Conservation (phyloP, 1,140 invertebrate species). For the Oncopodura yosiiana region DNA sequence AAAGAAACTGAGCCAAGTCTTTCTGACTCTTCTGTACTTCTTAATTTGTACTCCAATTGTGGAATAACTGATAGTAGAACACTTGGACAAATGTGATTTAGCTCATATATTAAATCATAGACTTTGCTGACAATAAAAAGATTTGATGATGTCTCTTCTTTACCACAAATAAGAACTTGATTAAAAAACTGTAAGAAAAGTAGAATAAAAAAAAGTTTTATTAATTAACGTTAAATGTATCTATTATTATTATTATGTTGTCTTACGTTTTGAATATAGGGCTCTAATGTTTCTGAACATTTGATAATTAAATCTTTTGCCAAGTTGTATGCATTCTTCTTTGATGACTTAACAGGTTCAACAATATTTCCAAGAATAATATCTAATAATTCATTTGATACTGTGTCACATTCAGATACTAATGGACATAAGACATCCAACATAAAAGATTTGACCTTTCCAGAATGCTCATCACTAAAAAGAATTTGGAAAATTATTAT, state of each 20-base stretch:
- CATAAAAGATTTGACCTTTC: constrained; percentile 93
- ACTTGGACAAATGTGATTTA: constrained; percentile 85
- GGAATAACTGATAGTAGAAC: constrained; percentile 80
- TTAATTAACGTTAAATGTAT: neutral
- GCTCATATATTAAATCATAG: constrained; percentile 92
- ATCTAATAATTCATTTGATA: constrained; percentile 86
- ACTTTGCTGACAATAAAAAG: constrained; percentile 72
- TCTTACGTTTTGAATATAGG: constrained; percentile 81
- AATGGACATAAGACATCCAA: constrained; percentile 86
- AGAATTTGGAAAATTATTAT: no score
- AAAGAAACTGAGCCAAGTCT: constrained; percentile 74
- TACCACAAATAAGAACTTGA: constrained; percentile 82
- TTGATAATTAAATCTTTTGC: constrained; percentile 86
- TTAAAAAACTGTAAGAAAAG: constrained; percentile 74
- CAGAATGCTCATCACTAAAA: constrained; percentile 83
- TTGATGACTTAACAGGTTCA: constrained; percentile 85
- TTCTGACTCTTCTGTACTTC: constrained; percentile 77
- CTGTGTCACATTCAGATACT: constrained; percentile 88
- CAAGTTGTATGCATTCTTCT: constrained; percentile 78
- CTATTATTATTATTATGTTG: neutral
- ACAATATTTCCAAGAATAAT: constrained; percentile 90
- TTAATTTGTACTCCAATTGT: constrained; percentile 84
- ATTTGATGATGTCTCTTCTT: constrained; percentile 71
- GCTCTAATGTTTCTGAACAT: constrained; percentile 81
- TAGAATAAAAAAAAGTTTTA: constrained; percentile 18